These are phyloP conservation scores for Latrodectus hesperus DNA, from an alignment of 2,888 invertebrate genomes.

Conservation along the genomic window DNA sequence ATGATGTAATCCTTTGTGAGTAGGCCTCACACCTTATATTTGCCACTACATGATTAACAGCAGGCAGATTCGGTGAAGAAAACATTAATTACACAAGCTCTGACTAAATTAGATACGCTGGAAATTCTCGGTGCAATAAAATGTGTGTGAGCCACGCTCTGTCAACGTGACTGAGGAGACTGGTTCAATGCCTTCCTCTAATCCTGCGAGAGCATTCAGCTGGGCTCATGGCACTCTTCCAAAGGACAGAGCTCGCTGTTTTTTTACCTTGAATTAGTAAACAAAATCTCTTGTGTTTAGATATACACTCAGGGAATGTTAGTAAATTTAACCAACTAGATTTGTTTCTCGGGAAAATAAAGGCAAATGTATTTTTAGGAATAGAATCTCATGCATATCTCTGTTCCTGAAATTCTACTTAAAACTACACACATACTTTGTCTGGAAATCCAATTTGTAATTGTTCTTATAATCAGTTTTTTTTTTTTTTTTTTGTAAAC, in stretches of 20 bases:
- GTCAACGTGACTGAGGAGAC: not conserved
- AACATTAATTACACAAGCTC: not conserved
- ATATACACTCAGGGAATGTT: not conserved
- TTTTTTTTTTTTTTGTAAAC: no score
- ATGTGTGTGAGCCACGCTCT: not conserved
- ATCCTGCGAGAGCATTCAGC: not conserved
- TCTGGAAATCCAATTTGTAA: no score
- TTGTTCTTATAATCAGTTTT: no score
- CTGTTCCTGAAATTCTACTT: no score
- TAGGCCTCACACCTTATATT: no score
- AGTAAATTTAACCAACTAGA: constrained; percentile 9
- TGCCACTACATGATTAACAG: no score
- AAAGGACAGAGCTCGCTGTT: constrained; percentile 7
- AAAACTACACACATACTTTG: no score
- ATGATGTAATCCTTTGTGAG: no score
- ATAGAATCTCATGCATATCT: no score
- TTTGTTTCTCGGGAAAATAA: no score
- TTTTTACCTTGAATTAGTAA: not conserved
- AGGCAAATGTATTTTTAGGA: no score
- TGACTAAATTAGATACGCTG: not conserved
- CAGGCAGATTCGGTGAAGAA: no score
- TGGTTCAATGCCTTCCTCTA: constrained; percentile 53
- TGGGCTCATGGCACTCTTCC: constrained; percentile 21
- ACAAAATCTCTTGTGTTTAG: constrained; percentile 14
- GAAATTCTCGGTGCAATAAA: not conserved